phyloP scores from a whole-genome alignment of 2,113 vertebrate genomes.

The Pollachius pollachius region DNA sequence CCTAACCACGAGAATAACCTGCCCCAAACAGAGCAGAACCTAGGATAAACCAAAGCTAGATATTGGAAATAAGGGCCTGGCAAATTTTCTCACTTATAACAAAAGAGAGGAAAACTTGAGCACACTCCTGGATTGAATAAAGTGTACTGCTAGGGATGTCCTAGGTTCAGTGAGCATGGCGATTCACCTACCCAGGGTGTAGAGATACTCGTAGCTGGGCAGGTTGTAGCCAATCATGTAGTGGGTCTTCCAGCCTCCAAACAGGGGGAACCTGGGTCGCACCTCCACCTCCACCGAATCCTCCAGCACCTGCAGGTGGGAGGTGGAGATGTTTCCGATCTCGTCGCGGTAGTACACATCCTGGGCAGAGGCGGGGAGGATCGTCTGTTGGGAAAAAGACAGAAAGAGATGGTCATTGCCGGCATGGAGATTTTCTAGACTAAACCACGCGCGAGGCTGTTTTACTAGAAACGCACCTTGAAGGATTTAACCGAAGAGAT shows the following conservation, averaged over 20 bases:
- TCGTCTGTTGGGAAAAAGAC: conserved; percentile 78
- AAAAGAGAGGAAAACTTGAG: too few relatives aligned
- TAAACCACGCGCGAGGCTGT: neutral
- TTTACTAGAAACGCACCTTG: conserved; percentile 75
- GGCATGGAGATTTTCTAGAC: neutral
- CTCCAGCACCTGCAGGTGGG: conserved; percentile 92
- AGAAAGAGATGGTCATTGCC: neutral
- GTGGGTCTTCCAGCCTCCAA: conserved; percentile 98
- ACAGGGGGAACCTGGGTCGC: conserved; percentile 93
- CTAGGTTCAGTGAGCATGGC: too few relatives aligned
- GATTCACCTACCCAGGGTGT: conserved; percentile 84
- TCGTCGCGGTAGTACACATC: conserved; percentile 98
- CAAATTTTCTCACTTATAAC: too few relatives aligned
- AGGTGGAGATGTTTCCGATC: conserved; percentile 98
- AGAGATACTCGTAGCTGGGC: conserved; percentile 98
- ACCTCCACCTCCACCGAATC: conserved; percentile 98
- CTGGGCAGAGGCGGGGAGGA: conserved; percentile 95
- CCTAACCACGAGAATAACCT: too few relatives aligned
- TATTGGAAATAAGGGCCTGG: too few relatives aligned
- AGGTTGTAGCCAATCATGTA: conserved; percentile 97
- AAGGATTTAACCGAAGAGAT: conserved; percentile 98
- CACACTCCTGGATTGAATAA: too few relatives aligned
- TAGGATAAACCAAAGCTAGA: too few relatives aligned
- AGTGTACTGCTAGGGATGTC: too few relatives aligned
- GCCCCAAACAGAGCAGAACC: too few relatives aligned